Percentiles rank a stretch among this genome's conserved stretches.
Conservation (phyloP, 2,888 invertebrate species). For the Proisotoma minuta region DNA sequence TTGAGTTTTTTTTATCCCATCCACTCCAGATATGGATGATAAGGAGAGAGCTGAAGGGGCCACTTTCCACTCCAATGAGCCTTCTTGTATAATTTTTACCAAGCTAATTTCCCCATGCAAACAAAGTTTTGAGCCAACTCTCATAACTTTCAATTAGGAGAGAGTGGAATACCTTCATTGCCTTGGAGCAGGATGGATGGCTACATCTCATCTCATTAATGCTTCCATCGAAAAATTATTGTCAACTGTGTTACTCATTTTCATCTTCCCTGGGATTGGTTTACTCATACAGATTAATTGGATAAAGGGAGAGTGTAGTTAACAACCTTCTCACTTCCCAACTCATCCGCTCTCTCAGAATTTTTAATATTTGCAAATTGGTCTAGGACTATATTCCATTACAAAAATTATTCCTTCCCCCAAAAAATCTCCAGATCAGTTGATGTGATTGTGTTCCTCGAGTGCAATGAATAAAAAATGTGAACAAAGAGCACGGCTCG, state of each 20-base stretch:
- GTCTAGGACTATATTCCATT: constrained; percentile 44
- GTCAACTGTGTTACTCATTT: constrained; percentile 13
- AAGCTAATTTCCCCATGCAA: constrained; percentile 2
- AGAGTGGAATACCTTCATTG: constrained; percentile 6
- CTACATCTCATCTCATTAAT: constrained; percentile 19
- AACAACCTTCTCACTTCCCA: constrained; percentile 3
- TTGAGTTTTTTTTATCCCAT: not conserved
- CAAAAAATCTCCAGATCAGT: constrained; percentile 7
- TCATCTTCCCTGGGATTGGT: constrained; percentile 14
- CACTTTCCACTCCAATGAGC: constrained; percentile 5
- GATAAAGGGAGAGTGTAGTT: constrained; percentile 3
- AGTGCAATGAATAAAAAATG: not conserved
- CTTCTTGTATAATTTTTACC: constrained; percentile 12
- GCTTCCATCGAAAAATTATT: constrained; percentile 18
- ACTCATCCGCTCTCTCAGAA: constrained; percentile 23
- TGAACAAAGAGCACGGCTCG: not conserved
- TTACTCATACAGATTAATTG: constrained; percentile 25
- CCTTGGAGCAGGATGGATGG: constrained; percentile 8
- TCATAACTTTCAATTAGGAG: constrained; percentile 16
- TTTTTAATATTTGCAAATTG: constrained; percentile 48
- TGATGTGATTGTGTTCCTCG: not conserved
- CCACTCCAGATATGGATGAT: not conserved
- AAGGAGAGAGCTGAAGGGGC: not conserved
- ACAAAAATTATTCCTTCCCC: constrained; percentile 43
- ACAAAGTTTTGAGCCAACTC: constrained; percentile 13